These are phyloP conservation scores for Drosophila melanogaster DNA, from an alignment of 1,140 invertebrate genomes.

Conservation along the genomic window Release_6_plus_ISO1_MT NT_033777.3:8011501-8012000, in stretches of 20 bases:
- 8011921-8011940: too few relatives aligned
- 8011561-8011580: slow-evolving; percentile 39
- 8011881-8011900: too few relatives aligned
- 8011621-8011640: slow-evolving; percentile 63
- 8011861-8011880: too few relatives aligned
- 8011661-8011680: slow-evolving; percentile 42
- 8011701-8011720: slow-evolving; percentile 52
- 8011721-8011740: neutral
- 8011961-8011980: neutral
- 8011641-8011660: slow-evolving; percentile 84
- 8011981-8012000: neutral
- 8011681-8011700: slow-evolving; percentile 52
- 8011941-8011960: neutral
- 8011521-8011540: slow-evolving; percentile 90
- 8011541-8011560: slow-evolving; percentile 84
- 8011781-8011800: too few relatives aligned
- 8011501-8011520: slow-evolving; percentile 89
- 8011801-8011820: too few relatives aligned
- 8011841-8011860: too few relatives aligned
- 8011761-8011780: too few relatives aligned
- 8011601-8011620: slow-evolving; percentile 66
- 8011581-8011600: slow-evolving; percentile 15
- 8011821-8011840: too few relatives aligned
- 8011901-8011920: too few relatives aligned
- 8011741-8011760: too few relatives aligned